A percentile compares a stretch with the other conserved stretches of the same genome.
Conservation (phyloP, 2,888 invertebrate species). For the Zaprionus bogoriensis region DNA sequence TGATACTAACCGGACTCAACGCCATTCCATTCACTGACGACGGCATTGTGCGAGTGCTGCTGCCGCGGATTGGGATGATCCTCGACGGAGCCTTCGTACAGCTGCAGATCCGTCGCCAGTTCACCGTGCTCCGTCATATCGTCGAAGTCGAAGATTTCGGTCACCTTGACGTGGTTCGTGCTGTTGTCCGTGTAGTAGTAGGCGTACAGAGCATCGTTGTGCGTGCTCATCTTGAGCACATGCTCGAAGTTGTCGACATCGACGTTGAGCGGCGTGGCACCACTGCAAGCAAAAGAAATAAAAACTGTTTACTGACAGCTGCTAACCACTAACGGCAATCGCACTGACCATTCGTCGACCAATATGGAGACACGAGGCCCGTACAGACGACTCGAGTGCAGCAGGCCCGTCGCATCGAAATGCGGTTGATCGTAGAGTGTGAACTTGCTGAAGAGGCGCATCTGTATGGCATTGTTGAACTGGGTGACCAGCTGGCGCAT, state of each 20-base stretch:
- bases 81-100: constrained; percentile 81
- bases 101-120: constrained; percentile 83
- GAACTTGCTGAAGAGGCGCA: constrained; percentile 79
- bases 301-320: too few relatives aligned
- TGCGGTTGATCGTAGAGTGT: constrained; percentile 81
- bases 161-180: constrained; percentile 93
- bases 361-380: constrained; percentile 81
- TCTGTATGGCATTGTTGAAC: constrained; percentile 82
- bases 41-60: constrained; percentile 76
- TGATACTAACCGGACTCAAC: constrained; percentile 81
- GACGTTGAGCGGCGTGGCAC: constrained; percentile 79
- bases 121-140: constrained; percentile 89
- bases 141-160: constrained; percentile 90
- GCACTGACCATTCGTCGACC: constrained; percentile 79
- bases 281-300: constrained; percentile 53
- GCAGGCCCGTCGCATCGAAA: constrained; percentile 81
- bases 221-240: constrained; percentile 89
- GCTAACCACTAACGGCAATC: not conserved
- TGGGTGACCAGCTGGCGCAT: constrained; percentile 85
- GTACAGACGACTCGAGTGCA: constrained; percentile 79
- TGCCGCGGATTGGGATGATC: constrained; percentile 81
- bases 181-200: constrained; percentile 94
- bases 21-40: constrained; percentile 82
- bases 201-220: constrained; percentile 93
- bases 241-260: constrained; percentile 88